Evolutionary conservation across 2,888 invertebrate species (phyloP), one percentile per base, ranked within the genome.

Genomic region (Meganola albula): DNA sequence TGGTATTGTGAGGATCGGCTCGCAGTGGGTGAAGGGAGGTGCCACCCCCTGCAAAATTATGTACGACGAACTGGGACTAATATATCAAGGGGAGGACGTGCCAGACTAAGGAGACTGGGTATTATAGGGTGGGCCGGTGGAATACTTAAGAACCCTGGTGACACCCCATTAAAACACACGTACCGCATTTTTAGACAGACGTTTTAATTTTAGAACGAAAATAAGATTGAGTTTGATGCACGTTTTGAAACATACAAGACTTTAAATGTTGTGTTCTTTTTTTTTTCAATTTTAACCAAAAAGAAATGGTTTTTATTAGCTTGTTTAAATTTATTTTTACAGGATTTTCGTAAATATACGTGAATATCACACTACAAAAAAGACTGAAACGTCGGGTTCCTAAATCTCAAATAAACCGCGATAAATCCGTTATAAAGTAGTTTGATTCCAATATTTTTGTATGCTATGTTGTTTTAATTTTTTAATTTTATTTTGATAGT

Each of bases 1-100:
- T 74, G 67, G 77, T 74, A 82, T 84, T 84, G 84, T 78, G 65
- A 71, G 69, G 74, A 74, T 74, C 73, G 76, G 63, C 65, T 65
- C 63, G 69, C 62, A 49, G 40, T 32, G 13, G 48, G 47, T 71
- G 71, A 68, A 62, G 67, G 73, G 73, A 51, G 72, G 64, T 50
- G 48, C 73, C 72, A 70, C 77, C 76, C 80, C 67, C 80, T 67
- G 73, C 84, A 84, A 85, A 85, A 85, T 85, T 85, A 85, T 85
- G 85, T 85, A 85, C 85, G 85, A 85, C 84, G 85, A 78, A 80
- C 85, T 82, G 85, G 85, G 85, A 85, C 77, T 76, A 80, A 85
- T 85, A 85, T 85, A 85, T 85, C 83, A 84, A 67, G 77, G 83
- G 84, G 84, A 80, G 84, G 83, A 83, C 84, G 84, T 83, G 82